phyloP scores from a whole-genome alignment of 2,888 invertebrate species.

The Plebejus melissa region DNA sequence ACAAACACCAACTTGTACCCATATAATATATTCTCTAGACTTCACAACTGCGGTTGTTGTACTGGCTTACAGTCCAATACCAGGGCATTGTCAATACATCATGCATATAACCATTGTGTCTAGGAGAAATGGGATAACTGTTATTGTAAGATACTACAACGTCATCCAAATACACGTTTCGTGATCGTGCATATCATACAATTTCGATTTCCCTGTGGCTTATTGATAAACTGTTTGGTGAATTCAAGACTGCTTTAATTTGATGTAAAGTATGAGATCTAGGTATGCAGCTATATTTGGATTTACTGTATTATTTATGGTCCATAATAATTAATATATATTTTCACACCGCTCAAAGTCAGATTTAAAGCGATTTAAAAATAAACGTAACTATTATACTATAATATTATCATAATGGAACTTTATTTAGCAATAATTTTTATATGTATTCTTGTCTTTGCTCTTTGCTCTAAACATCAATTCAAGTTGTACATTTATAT shows the following conservation, averaged over 20 bases:
- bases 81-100: neutral
- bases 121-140: neutral
- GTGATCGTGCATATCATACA: neutral
- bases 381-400: too few species aligned
- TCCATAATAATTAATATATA: too few species aligned
- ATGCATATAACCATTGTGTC: neutral
- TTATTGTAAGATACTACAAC: neutral
- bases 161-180: neutral
- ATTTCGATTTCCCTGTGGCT: neutral
- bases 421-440: too few species aligned
- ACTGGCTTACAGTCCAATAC: neutral
- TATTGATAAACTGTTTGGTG: neutral
- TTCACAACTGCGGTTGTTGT: neutral
- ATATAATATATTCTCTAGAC: too few species aligned
- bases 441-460: neutral
- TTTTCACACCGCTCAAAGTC: too few species aligned
- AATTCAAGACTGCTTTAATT: neutral
- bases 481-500: neutral
- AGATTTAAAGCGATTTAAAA: too few species aligned
- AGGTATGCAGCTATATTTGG: too few species aligned
- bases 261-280: too few species aligned
- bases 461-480: neutral
- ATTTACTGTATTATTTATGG: too few species aligned
- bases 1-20: too few species aligned
- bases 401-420: too few species aligned